phyloP scores from a whole-genome alignment of 2,888 invertebrate species.

The Pristionchus maxplancki region DNA sequence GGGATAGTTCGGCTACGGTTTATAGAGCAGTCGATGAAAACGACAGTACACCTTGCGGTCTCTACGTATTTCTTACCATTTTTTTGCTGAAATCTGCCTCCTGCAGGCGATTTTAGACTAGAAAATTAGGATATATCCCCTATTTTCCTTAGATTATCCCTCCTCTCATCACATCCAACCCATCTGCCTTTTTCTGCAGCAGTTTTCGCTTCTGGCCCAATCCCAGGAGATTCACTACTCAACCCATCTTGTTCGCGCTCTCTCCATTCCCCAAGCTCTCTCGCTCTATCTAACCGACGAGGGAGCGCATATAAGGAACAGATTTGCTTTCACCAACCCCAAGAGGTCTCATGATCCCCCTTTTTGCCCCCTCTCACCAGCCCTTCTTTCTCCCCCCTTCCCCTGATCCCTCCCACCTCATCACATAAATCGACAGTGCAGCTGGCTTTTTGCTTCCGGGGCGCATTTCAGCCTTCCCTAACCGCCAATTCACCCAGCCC shows the following conservation, averaged over 20 bases:
- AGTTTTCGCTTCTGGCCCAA: neutral
- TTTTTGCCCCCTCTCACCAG: slow-evolving; percentile 4
- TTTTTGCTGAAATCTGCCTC: no score
- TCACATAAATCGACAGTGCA: slow-evolving; percentile 37
- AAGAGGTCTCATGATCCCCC: neutral
- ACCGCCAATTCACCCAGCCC: neutral
- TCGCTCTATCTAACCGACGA: neutral
- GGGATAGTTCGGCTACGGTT: no score
- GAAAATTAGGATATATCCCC: no score
- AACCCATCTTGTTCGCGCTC: neutral
- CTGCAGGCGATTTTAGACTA: no score
- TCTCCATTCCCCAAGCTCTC: neutral
- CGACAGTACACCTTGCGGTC: no score
- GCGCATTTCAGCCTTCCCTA: neutral
- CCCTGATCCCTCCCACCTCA: neutral
- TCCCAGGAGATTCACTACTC: neutral
- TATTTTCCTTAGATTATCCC: no score
- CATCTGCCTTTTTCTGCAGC: neutral
- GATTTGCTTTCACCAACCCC: neutral
- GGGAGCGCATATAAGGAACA: neutral
- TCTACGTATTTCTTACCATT: no score
- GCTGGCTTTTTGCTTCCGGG: slow-evolving; percentile 23
- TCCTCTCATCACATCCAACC: no score
- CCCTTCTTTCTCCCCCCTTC: neutral
- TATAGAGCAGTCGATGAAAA: no score